Conservation (phyloP, 2,113 vertebrate genomes). For the Odontophorus gujanensis region DNA sequence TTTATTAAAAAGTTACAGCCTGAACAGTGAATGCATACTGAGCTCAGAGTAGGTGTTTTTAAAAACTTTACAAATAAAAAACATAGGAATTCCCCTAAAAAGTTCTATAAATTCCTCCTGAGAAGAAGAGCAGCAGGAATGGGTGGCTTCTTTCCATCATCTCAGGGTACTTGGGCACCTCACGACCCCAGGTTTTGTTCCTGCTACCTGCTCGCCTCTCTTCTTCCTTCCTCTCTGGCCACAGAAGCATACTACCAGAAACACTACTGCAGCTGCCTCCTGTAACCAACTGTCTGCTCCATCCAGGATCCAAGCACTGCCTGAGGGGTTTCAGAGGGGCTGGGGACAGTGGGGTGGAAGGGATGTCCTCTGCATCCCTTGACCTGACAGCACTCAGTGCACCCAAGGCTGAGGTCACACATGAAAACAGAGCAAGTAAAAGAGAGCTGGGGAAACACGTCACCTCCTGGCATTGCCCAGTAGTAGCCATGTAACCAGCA, state of each 20-base stretch:
- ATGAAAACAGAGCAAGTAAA: not conserved
- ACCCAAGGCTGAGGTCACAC: not conserved
- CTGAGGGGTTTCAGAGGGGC: not conserved
- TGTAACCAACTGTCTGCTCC: not conserved
- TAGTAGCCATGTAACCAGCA: too few relatives aligned
- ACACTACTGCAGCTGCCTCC: slow-evolving; percentile 22
- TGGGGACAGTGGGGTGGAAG: not conserved
- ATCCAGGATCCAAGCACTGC: not conserved
- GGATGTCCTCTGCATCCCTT: not conserved
- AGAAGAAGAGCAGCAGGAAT: not conserved
- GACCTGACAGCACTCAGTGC: rapidly evolving
- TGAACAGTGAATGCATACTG: not conserved
- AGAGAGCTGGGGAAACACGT: not conserved
- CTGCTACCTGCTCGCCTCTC: not conserved
- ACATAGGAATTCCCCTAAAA: not conserved
- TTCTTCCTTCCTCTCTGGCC: not conserved
- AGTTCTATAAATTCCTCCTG: rapidly evolving
- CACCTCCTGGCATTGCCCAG: not conserved
- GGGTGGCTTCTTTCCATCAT: not conserved
- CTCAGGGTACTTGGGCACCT: not conserved
- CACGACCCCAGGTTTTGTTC: not conserved
- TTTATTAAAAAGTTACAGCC: not conserved
- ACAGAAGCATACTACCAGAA: not conserved
- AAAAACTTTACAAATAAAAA: not conserved
- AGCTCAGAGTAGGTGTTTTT: not conserved